Base-by-base conservation (phyloP, 1,140 invertebrate species). In the Saxidomus purpurata region DNA sequence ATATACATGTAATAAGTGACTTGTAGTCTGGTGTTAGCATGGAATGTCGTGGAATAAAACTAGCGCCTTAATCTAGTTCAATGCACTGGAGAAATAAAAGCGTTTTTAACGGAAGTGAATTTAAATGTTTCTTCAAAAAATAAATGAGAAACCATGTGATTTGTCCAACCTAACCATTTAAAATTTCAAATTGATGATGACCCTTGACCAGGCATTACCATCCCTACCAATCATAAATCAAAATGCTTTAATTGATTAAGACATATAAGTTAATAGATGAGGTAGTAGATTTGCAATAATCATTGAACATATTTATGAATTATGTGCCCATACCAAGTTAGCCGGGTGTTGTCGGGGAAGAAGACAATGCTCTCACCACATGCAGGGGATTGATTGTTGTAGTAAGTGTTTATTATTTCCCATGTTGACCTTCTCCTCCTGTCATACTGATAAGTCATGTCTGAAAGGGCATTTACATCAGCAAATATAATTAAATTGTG, bases 391-490 rank as follows among this genome's bases (percentile, higher is more conserved):
- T 52, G 74, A 77, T 77, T 77, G 74, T 49, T 31, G 15, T 19
- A 47, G 19, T 77, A 49, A 77, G 43, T 38, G 2, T n/a, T 40
- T 15, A 74, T 74, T 40, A 36, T 74, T 40, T 40, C 31, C 15
- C 19, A 40, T 0, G 0, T 22, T 74, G 9, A n/a, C 31, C 36
- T 38, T 74, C 36, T 74, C 31, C 34, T 43, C 38, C 34, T 17
- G 1, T 22, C 31, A 38, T 38, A 38, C 69, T 74, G 69, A 74
- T 74, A 74, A 74, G 69, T 74, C 69, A 74, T 74, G 69, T 59
- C 52, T 59, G 3, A 3, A 4, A 22, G 17, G n/a, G 4, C 17
- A 59, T n/a, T 59, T 59, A 59, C 17, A 22, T 22, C 52, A n/a
- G n/a, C n/a, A n/a, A n/a, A n/a, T n/a, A n/a, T n/a, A n/a, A n/a